Percentiles rank a stretch among this genome's conserved stretches.
phyloP scores from a whole-genome alignment of 2,113 vertebrate genomes.

The Melanostigma gelatinosum region DNA sequence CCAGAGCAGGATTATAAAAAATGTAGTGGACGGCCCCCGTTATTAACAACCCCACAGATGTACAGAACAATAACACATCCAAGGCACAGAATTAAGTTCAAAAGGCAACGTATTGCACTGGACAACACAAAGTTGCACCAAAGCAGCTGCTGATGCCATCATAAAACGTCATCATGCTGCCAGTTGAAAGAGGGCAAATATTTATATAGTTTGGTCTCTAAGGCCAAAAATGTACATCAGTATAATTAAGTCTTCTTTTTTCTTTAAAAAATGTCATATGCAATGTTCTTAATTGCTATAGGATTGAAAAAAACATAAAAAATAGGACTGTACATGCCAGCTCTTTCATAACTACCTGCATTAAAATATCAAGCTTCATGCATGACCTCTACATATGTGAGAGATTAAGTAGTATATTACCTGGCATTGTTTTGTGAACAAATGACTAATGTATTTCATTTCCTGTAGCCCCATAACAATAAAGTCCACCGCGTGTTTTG shows the following conservation, averaged over 20 bases:
- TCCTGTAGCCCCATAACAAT: not conserved
- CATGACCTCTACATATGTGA: not conserved
- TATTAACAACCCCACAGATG: slow-evolving; percentile 20
- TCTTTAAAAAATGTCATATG: not conserved
- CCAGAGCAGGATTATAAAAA: slow-evolving; percentile 28
- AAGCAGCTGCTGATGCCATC: not conserved
- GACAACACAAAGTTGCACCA: slow-evolving; percentile 10
- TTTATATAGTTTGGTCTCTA: not conserved
- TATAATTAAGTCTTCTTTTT: not conserved
- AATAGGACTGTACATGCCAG: not conserved
- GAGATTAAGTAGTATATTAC: not conserved
- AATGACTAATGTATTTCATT: not conserved
- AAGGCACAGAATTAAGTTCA: slow-evolving; percentile 3
- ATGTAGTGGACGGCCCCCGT: slow-evolving; percentile 12
- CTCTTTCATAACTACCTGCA: too few species aligned
- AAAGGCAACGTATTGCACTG: not conserved
- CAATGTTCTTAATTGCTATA: too few species aligned
- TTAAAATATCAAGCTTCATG: not conserved
- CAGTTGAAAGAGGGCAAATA: not conserved
- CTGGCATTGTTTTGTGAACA: not conserved
- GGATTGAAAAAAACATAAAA: not conserved
- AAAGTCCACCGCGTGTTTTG: not conserved
- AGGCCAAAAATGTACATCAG: not conserved
- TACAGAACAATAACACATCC: slow-evolving; percentile 2
- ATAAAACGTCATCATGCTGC: not conserved